Conservation (phyloP, 2,797 vertebrate species). For the Denticeps clupeoides region DNA sequence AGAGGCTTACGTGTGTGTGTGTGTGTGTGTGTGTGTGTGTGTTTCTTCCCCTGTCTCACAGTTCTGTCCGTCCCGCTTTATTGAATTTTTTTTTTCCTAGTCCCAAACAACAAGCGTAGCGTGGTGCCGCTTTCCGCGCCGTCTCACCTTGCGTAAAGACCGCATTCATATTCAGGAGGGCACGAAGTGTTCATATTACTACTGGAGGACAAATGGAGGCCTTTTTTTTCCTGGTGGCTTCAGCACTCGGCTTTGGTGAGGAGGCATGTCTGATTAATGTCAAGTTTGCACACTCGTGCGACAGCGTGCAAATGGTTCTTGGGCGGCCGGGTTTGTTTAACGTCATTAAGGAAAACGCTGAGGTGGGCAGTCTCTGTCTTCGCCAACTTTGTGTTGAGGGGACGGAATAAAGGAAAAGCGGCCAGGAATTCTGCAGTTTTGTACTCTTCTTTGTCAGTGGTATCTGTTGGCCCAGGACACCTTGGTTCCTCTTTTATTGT, state of each 20-base stretch:
- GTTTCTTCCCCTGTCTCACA: constrained; percentile 4
- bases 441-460: constrained; percentile 16
- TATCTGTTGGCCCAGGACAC: constrained; percentile 14
- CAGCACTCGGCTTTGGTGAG: too few relatives aligned
- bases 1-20: constrained; percentile 1
- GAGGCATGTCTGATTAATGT: constrained; percentile 4
- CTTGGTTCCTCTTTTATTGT: neutral
- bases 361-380: constrained; percentile 2
- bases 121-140: neutral
- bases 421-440: constrained; percentile 5
- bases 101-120: neutral
- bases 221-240: too few relatives aligned
- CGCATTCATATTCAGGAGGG: too few relatives aligned
- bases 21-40: neutral
- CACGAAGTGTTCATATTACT: too few relatives aligned
- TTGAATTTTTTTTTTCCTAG: constrained; percentile 13
- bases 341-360: constrained; percentile 7
- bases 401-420: neutral
- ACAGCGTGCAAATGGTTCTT: constrained; percentile 1
- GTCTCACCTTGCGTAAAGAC: too few relatives aligned
- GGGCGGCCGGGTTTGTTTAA: constrained; percentile 4
- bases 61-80: constrained; percentile 8
- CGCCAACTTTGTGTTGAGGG: neutral
- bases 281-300: neutral
- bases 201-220: too few relatives aligned